phyloP scores from a whole-genome alignment of 2,113 vertebrate genomes.

The Mesocricetus auratus region DNA sequence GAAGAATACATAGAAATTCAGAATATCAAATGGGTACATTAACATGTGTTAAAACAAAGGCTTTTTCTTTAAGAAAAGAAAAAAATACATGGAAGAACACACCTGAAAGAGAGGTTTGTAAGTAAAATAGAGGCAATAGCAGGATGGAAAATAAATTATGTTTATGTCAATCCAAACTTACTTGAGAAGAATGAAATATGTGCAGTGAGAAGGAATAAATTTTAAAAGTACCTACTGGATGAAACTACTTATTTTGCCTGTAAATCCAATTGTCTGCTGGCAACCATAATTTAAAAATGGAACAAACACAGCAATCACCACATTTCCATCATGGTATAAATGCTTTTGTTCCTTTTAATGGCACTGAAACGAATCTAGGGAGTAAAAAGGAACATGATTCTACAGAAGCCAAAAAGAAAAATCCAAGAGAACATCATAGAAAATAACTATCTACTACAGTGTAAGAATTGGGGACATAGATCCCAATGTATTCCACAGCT shows the following conservation, averaged over 20 bases:
- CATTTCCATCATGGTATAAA: background rate
- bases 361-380: background rate
- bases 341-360: rapidly evolving
- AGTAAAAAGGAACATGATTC: background rate
- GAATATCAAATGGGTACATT: background rate
- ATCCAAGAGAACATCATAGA: background rate
- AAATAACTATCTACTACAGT: background rate
- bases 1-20: background rate
- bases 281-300: background rate
- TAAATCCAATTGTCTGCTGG: too few relatives aligned
- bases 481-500: background rate
- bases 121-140: background rate
- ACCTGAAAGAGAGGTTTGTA: background rate
- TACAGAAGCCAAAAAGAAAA: background rate
- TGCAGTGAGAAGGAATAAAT: too few relatives aligned
- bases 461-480: background rate
- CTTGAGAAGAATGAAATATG: too few relatives aligned
- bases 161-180: background rate
- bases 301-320: background rate
- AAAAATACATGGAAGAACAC: background rate
- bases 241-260: too few relatives aligned
- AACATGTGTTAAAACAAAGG: background rate
- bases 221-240: too few relatives aligned
- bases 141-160: background rate
- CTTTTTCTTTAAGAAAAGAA: too few relatives aligned